A percentile compares a stretch with the other conserved stretches of the same genome.
phyloP scores from a whole-genome alignment of 2,888 invertebrate genomes.

The Eretmocerus hayati region DNA sequence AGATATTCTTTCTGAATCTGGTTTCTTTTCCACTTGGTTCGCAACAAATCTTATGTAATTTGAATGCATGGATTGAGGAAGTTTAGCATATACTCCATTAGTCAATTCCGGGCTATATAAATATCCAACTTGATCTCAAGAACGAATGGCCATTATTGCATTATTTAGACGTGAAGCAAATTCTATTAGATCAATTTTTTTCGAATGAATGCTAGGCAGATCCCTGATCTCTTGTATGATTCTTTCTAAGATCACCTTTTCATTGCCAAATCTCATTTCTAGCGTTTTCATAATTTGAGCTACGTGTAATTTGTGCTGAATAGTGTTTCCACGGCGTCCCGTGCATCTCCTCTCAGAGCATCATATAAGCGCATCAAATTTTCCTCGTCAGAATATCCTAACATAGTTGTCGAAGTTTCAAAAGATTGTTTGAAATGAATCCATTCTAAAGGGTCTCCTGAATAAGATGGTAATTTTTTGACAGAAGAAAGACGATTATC shows the following conservation, averaged over 20 bases:
- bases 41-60: background rate
- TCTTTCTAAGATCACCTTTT: background rate
- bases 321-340: background rate
- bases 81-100: background rate
- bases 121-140: background rate
- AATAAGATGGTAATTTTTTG: background rate
- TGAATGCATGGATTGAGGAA: background rate
- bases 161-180: conserved; percentile 1
- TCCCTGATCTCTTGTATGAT: conserved; percentile 3
- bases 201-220: background rate
- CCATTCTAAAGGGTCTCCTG: background rate
- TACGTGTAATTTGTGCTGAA: background rate
- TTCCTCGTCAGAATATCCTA: background rate
- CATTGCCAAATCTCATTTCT: background rate
- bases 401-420: background rate
- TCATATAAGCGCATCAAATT: background rate
- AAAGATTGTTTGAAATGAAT: background rate
- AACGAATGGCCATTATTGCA: background rate
- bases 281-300: background rate
- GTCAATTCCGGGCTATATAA: conserved; percentile 1
- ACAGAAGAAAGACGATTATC: no score
- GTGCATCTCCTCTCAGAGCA: background rate
- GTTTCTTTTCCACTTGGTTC: background rate
- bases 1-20: background rate
- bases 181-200: background rate